phyloP scores from a whole-genome alignment of 2,797 vertebrate species.

The Anableps anableps region DNA sequence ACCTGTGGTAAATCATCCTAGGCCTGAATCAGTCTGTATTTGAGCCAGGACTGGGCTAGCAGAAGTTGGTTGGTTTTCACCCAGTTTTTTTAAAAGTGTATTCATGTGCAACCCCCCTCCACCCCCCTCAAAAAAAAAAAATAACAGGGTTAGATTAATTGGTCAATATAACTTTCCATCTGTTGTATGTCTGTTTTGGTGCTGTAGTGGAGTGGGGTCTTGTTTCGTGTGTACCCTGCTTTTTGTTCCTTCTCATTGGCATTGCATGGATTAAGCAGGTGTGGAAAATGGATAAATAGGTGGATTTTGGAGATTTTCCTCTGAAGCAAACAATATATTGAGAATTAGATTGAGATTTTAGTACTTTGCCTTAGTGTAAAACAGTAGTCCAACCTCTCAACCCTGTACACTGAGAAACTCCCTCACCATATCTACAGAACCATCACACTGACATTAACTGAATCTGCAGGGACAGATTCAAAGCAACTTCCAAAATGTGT shows the following conservation, averaged over 20 bases:
- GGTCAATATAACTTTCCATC: neutral
- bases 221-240: neutral
- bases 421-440: constrained; percentile 6
- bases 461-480: constrained; percentile 26
- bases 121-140: no score
- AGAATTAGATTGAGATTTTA: neutral
- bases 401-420: neutral
- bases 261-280: neutral
- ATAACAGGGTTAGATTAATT: neutral
- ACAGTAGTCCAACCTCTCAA: neutral
- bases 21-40: neutral
- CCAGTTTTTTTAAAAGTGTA: neutral
- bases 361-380: neutral
- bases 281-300: neutral
- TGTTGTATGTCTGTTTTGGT: neutral
- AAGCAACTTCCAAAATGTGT: constrained; percentile 13
- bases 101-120: no score
- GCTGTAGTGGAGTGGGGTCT: neutral
- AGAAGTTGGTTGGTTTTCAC: neutral
- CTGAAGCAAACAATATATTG: neutral
- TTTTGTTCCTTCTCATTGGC: neutral
- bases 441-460: constrained; percentile 14
- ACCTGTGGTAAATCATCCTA: neutral
- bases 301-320: neutral
- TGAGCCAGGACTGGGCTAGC: neutral